Conservation (phyloP, 2,113 vertebrate species). For the Erythrolamprus reginae region DNA sequence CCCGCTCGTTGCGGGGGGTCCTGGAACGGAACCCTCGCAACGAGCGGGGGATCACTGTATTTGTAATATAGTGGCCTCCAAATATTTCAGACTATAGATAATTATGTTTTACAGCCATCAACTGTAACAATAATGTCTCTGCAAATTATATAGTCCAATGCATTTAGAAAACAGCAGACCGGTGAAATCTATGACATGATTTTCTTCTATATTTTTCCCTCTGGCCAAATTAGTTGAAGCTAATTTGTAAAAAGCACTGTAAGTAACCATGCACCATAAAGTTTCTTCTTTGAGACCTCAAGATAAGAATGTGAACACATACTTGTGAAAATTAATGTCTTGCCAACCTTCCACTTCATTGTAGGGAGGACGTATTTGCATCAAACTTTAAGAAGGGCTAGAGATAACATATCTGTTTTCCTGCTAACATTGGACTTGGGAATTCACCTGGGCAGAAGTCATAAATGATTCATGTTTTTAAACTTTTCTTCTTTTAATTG, state of each 20-base stretch:
- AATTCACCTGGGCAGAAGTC: neutral
- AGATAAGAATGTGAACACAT: neutral
- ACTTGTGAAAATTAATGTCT: neutral
- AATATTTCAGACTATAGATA: neutral
- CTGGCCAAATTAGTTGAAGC: neutral
- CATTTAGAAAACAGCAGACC: neutral
- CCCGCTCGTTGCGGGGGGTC: no score
- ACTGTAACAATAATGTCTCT: neutral
- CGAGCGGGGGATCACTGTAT: no score
- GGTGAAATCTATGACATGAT: neutral
- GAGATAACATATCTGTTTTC: neutral
- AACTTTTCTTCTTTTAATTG: neutral
- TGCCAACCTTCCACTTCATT: neutral
- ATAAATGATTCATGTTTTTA: neutral
- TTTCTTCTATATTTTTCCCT: neutral
- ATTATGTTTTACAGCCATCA: neutral
- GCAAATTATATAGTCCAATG: neutral
- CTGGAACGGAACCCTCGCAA: no score
- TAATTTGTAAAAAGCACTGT: neutral
- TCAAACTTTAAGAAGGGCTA: neutral
- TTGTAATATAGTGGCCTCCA: neutral
- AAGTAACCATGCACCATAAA: neutral
- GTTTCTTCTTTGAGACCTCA: neutral
- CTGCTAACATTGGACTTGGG: neutral
- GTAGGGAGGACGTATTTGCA: neutral